Percentiles rank a stretch among this genome's conserved stretches.
These are phyloP conservation scores for Thamnaconus septentrionalis DNA, from an alignment of 2,113 vertebrate species.

Conservation along the genomic window DNA sequence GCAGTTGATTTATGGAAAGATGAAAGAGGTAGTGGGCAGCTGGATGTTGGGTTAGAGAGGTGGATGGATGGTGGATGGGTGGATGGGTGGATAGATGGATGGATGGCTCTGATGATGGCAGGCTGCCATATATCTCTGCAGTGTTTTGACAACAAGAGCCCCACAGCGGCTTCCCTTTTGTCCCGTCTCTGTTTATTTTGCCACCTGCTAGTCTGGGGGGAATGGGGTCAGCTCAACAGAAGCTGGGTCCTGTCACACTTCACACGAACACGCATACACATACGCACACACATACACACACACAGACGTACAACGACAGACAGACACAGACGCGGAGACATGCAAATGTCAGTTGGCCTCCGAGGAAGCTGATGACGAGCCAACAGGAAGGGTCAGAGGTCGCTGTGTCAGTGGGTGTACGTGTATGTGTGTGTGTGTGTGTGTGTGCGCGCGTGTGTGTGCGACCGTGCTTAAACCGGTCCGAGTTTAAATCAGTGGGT, in stretches of 20 bases:
- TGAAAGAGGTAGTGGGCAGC: constrained; percentile 38
- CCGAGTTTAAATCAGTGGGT: background rate
- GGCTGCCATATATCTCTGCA: constrained; percentile 68
- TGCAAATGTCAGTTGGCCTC: constrained; percentile 3
- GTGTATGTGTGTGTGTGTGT: constrained; percentile 2
- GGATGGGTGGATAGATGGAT: constrained; percentile 20
- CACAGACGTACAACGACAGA: background rate
- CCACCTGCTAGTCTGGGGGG: constrained; percentile 78
- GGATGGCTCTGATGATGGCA: constrained; percentile 45
- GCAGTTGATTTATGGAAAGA: constrained; percentile 43
- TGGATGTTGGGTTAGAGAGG: constrained; percentile 2
- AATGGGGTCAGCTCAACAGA: constrained; percentile 57
- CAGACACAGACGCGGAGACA: constrained; percentile 5
- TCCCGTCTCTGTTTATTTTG: constrained; percentile 78
- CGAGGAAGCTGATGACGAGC: constrained; percentile 9
- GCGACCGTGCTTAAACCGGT: background rate
- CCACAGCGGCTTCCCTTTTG: constrained; percentile 68
- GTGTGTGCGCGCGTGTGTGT: constrained; percentile 15
- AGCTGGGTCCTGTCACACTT: constrained; percentile 20
- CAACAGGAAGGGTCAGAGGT: constrained; percentile 35
- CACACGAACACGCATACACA: constrained; percentile 8
- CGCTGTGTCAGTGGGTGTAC: constrained; percentile 49
- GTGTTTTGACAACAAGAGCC: constrained; percentile 79
- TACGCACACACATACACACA: constrained; percentile 5
- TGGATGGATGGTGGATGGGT: background rate